phyloP scores from a whole-genome alignment of 2,888 invertebrate genomes.

The Psylliodes chrysocephalus region DNA sequence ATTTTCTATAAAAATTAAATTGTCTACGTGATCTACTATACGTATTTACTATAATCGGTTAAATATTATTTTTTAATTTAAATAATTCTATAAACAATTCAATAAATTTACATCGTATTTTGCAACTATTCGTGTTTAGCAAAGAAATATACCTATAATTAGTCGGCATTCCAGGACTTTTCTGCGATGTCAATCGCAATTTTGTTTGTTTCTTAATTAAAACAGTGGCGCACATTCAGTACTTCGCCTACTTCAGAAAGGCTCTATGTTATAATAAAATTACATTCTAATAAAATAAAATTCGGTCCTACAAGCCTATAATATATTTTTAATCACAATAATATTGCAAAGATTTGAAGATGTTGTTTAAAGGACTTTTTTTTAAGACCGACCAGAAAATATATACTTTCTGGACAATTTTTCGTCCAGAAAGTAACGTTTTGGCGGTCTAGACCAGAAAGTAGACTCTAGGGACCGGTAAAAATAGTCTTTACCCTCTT shows the following conservation, averaged over 20 bases:
- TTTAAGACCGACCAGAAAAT: too few species aligned
- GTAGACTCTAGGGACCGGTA: too few species aligned
- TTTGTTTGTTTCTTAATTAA: background rate
- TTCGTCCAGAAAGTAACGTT: too few species aligned
- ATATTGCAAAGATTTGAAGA: too few species aligned
- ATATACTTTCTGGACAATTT: too few species aligned
- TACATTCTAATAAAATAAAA: too few species aligned
- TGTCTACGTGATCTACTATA: background rate
- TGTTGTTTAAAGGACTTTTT: too few species aligned
- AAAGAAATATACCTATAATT: slow-evolving; percentile 1
- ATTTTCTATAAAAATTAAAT: background rate
- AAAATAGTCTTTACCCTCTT: too few species aligned
- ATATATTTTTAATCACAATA: too few species aligned
- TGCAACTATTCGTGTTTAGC: slow-evolving; percentile 8
- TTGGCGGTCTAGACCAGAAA: too few species aligned
- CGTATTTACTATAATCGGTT: background rate
- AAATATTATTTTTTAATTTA: background rate
- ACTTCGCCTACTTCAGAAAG: background rate
- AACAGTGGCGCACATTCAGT: background rate
- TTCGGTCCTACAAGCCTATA: too few species aligned
- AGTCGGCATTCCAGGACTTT: background rate
- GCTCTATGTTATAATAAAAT: too few species aligned
- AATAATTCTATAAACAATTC: slow-evolving; percentile 3
- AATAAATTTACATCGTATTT: slow-evolving; percentile 10
- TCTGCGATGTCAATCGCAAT: background rate